Evolutionary conservation across 92 coral and sea anemone species (phyloP), one percentile per base, ranked within the genome.

Genomic region (Chrysogorgia sp.): DNA sequence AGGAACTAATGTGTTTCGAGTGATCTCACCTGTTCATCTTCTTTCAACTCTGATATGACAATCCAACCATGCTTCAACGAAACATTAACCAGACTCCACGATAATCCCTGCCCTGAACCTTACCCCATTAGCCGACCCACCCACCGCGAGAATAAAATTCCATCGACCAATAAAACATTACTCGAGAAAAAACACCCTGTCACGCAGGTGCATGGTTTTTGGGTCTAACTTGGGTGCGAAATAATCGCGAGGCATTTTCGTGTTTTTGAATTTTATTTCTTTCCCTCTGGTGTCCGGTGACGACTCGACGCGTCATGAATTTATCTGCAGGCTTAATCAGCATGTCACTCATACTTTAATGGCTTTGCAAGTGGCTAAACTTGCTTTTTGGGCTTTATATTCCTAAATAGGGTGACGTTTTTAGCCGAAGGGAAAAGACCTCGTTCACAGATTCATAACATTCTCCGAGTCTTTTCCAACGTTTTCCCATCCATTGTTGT

Each of bases 291-390:
- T 65, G 40, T 65, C 72, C 21, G 52, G 37, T 65, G 45, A 34
- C 72, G 22, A 30, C 23, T 32, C 52, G 22, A 0, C 55, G 65
- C 79, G 79, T 72, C 79, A 72, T 31, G n/a, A 72, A 10, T 23
- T 34, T 30, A n/a, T 19, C 50, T 40, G 53, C 40, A 14, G 19
- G 15, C 58, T 45, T 72, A 72, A 72, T 72, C 30, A 72, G 15
- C 49, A 55, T 72, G 65, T 72, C 79, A 72, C 63, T 72, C 79
- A 72, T 22, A 12, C 58, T 34, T 65, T 72, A 53, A 53, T 72
- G 79, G 79, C 53, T 53, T 72, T 72, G 79, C 79, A 72, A 72
- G 64, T 56, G 76, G 37, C 56, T 53, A 69, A 49, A 60, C 48
- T 45, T 47, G 40, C 2, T 69, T n/a, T n/a, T n/a, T n/a, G 2